These are phyloP conservation scores for Perizoma affinitatum DNA, from an alignment of 2,888 invertebrate genomes.

Conservation along the genomic window DNA sequence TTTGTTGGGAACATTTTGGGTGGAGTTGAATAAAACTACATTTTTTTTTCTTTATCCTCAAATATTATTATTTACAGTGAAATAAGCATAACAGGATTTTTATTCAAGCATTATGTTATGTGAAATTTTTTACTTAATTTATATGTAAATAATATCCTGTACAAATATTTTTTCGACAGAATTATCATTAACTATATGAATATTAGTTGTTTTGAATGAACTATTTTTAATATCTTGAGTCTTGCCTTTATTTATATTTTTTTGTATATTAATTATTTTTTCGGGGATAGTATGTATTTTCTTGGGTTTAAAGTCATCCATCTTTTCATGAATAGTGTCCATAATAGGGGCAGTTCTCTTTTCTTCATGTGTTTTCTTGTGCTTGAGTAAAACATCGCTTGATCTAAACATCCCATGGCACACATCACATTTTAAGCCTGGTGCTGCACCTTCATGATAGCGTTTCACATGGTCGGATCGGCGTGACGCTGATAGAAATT, in stretches of 20 bases:
- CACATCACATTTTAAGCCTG: conserved; percentile 53
- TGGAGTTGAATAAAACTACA: too few relatives aligned
- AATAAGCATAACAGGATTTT: too few relatives aligned
- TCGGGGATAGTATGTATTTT: not conserved
- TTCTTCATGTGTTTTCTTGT: conserved; percentile 44
- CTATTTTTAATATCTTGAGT: not conserved
- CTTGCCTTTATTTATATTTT: not conserved
- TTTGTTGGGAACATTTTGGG: too few relatives aligned
- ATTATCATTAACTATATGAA: not conserved
- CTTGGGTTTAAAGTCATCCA: too few relatives aligned
- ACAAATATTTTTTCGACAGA: not conserved
- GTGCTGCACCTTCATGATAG: conserved; percentile 52
- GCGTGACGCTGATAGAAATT: conserved; percentile 66
- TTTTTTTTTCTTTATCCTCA: too few relatives aligned
- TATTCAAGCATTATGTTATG: too few relatives aligned
- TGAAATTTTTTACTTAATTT: too few relatives aligned
- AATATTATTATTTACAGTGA: too few relatives aligned
- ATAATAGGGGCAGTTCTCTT: not conserved
- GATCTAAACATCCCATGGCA: conserved; percentile 63
- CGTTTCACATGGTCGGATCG: conserved; percentile 63
- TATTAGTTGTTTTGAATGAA: not conserved
- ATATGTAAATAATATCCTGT: not conserved
- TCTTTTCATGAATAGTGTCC: not conserved
- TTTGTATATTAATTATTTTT: not conserved
- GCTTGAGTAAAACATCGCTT: conserved; percentile 53